Conservation (phyloP, 2,797 vertebrate species). For the Okamejei kenojei region DNA sequence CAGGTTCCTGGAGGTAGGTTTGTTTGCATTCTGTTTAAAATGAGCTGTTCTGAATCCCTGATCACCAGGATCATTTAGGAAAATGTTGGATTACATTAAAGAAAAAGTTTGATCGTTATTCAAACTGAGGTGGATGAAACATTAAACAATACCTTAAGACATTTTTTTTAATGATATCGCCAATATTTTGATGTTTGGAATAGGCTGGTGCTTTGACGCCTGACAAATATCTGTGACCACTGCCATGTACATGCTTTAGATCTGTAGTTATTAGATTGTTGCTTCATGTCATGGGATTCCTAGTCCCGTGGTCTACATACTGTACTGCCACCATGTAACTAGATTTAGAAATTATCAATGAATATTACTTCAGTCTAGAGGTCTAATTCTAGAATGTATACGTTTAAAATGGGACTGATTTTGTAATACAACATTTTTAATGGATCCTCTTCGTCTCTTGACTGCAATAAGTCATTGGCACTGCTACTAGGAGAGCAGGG, state of each 20-base stretch:
- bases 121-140: neutral
- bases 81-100: neutral
- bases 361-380: neutral
- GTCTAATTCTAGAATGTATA: neutral
- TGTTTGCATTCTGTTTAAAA: conserved; percentile 8
- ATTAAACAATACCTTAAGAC: neutral
- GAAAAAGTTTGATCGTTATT: neutral
- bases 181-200: neutral
- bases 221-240: neutral
- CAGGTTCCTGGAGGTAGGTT: conserved; percentile 91
- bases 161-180: neutral
- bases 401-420: neutral
- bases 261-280: neutral
- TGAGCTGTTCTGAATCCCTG: neutral
- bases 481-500: neutral
- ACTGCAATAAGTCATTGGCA: neutral
- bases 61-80: neutral
- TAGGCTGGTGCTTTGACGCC: neutral
- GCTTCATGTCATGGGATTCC: no score
- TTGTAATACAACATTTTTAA: neutral
- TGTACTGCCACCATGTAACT: neutral
- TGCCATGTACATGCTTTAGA: neutral
- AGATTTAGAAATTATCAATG: neutral
- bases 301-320: no score
- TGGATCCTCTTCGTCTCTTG: neutral